These are phyloP conservation scores for Drosophila sp. DNA, from an alignment of 1,140 invertebrate species.

Conservation along the genomic window DNA sequence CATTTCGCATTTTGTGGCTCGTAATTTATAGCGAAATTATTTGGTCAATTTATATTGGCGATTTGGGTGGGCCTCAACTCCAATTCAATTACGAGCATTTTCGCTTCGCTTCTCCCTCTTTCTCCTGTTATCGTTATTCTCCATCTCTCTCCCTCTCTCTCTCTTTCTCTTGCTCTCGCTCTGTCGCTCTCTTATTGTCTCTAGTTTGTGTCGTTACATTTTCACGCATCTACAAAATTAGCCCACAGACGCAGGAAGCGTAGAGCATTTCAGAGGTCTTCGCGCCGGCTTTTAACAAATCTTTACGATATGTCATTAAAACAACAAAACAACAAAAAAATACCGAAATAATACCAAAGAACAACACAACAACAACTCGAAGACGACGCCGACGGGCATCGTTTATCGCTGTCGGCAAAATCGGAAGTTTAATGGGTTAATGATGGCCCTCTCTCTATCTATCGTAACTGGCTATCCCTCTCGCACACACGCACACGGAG, in stretches of 20 bases:
- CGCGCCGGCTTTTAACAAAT: constrained; percentile 79
- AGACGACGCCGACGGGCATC: constrained; percentile 43
- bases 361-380: constrained; percentile 17
- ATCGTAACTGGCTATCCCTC: not conserved
- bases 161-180: not conserved
- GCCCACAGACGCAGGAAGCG: constrained; percentile 72
- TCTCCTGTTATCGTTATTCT: too few relatives aligned
- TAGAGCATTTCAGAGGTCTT: constrained; percentile 69
- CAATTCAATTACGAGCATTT: constrained; percentile 54
- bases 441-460: constrained; percentile 58
- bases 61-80: constrained; percentile 56
- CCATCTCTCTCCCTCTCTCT: not conserved
- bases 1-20: constrained; percentile 48
- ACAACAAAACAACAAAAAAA: constrained; percentile 20
- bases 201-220: constrained; percentile 45
- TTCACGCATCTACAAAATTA: constrained; percentile 72
- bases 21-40: constrained; percentile 78
- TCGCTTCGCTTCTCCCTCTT: not conserved
- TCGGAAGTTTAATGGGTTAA: constrained; percentile 83
- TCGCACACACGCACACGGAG: constrained; percentile 30
- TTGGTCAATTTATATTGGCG: constrained; percentile 66
- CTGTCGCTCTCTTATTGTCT: not conserved
- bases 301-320: constrained; percentile 83
- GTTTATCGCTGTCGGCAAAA: constrained; percentile 83
- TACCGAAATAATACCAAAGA: constrained; percentile 32